Percentiles rank a stretch among this genome's conserved stretches.
phyloP scores from a whole-genome alignment of 2,888 invertebrate species.

The Chrysina gloriosa region DNA sequence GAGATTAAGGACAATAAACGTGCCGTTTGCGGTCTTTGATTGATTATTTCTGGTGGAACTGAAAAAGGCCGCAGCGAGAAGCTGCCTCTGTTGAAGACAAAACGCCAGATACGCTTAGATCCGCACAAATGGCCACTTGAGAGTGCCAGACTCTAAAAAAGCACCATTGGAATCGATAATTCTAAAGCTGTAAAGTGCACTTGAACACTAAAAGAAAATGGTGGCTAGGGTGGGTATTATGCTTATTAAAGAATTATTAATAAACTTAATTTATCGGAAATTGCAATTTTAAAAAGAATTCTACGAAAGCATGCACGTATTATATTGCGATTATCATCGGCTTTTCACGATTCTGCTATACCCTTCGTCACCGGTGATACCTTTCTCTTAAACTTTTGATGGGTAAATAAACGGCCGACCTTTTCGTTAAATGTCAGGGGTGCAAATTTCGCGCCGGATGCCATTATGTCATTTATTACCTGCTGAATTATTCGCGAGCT shows the following conservation, averaged over 20 bases:
- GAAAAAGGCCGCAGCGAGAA: neutral
- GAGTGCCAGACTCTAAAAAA: neutral
- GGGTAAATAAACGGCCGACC: neutral
- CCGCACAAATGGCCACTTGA: constrained; percentile 20
- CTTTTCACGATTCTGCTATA: too few relatives aligned
- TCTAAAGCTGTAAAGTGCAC: too few relatives aligned
- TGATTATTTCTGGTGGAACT: constrained; percentile 18
- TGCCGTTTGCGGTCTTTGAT: constrained; percentile 19
- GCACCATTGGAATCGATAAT: too few relatives aligned
- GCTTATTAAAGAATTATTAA: too few relatives aligned
- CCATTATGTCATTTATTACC: constrained; percentile 11
- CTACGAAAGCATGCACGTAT: too few relatives aligned
- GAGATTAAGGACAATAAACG: constrained; percentile 29
- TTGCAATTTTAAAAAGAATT: too few relatives aligned
- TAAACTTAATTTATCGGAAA: too few relatives aligned
- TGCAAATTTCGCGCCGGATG: neutral
- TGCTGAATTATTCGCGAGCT: neutral
- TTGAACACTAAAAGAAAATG: too few relatives aligned
- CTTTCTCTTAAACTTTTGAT: too few relatives aligned
- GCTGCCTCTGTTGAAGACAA: neutral
- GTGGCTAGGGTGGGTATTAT: too few relatives aligned
- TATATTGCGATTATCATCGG: too few relatives aligned
- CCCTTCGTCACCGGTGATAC: too few relatives aligned
- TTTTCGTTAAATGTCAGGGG: neutral
- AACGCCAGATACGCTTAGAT: neutral